These are phyloP conservation scores for Sesamia inferens DNA, from an alignment of 2,888 invertebrate species.

Conservation along the genomic window DNA sequence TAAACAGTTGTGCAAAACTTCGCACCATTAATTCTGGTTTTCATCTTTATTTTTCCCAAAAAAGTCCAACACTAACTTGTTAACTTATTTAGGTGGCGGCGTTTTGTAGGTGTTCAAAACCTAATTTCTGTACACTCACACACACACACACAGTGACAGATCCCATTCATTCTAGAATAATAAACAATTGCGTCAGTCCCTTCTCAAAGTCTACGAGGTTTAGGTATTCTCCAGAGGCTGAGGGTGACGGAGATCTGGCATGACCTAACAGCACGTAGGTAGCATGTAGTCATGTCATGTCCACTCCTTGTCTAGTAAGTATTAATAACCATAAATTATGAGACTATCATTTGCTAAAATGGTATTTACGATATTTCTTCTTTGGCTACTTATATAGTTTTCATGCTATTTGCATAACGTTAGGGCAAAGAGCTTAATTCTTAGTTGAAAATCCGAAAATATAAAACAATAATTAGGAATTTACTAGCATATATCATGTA, in stretches of 20 bases:
- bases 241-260: constrained; percentile 56
- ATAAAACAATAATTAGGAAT: not conserved
- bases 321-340: constrained; percentile 55
- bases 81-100: constrained; percentile 7
- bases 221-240: constrained; percentile 57
- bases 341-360: constrained; percentile 47
- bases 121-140: constrained; percentile 23
- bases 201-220: constrained; percentile 51
- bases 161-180: constrained; percentile 53
- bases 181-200: constrained; percentile 56
- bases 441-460: not conserved
- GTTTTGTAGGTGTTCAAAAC: constrained; percentile 12
- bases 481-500: not conserved
- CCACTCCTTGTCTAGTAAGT: constrained; percentile 49
- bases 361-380: constrained; percentile 53
- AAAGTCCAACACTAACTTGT: constrained; percentile 8
- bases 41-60: constrained; percentile 21
- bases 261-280: constrained; percentile 65
- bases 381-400: constrained; percentile 31
- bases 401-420: constrained; percentile 24
- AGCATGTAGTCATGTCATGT: constrained; percentile 54
- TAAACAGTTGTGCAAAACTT: constrained; percentile 17
- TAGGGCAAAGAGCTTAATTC: not conserved
- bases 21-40: not conserved
- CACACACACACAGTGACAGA: constrained; percentile 14